Base-by-base conservation (phyloP, 2,888 invertebrate genomes). In the Platypus cylindrus region DNA sequence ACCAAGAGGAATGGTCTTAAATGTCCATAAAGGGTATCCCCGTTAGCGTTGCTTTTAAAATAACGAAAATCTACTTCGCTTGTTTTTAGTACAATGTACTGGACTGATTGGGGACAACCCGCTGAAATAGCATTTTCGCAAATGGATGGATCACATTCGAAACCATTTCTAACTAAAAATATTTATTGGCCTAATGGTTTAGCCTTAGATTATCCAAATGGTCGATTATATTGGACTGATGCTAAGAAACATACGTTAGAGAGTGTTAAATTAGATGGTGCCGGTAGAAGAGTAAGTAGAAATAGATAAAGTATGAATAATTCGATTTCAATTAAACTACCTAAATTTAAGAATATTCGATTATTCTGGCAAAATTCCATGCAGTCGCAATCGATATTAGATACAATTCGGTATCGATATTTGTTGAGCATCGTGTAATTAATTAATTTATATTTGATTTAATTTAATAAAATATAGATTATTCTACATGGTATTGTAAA, bases 211-310 rank as follows among this genome's bases (percentile, higher is more conserved):
- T 71, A 74, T 48, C 75, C 80, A 2, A 80, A 75, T 45, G 65
- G 71, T 25, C 68, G 90, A 7, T 60, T 97, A 3, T 97, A 91
- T 60, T 95, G 85, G 84, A 79, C 84, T 2, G 94, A 95, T 58
- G 79, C 76, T 7, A 77, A 77, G 52, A 52, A 73, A 22, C 68
- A 67, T 47, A 72, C 67, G 0, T 68, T 86, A 28, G 78, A 81
- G 56, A 73, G 74, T 30, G 63, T 71, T 3, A 60, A 62, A 1
- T 54, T 85, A 1, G 74, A 78, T 49, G 79, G 78, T 14, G 70
- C 67, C 3, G 73, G 73, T 51, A 66, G 81, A 32, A 72, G 75
- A 54, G 73, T 77, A 51, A 52, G 3, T 7, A 34, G 31, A 16
- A 15, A 18, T 17, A 26, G 25, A 14, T 20, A 20, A 20, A 20